Base-by-base conservation (phyloP, 2,797 vertebrate species). In the Centropyge bicolor region DNA sequence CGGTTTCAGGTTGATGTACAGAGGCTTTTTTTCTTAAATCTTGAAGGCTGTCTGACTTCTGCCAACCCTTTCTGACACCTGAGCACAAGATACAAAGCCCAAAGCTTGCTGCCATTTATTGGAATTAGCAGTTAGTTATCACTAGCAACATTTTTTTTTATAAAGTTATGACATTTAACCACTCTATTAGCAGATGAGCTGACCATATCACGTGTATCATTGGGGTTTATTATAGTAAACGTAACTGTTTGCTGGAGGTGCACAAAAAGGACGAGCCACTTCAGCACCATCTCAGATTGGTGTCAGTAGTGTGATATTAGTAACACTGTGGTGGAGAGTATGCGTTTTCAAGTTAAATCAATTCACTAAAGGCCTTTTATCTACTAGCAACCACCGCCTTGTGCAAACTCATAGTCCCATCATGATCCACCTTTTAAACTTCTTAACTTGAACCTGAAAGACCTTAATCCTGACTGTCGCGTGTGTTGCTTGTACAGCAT, bases 71-170 rank as follows among this genome's bases (percentile, higher is more conserved):
- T 77, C 27, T 72, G 60, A 83, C 74, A 85, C 77, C 75, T 72
- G 87, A 92, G 88, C 78, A 89, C 79, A 82, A 81, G 75, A 93
- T 84, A 74, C 85, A 85, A 92, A 92, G 82, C 85, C 90, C 83
- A 91, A 82, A 84, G 72, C 80, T 87, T 89, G 84, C 82, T 91
- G 86, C 81, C 88, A 92, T 85, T 74, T 89, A 83, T 74, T 77
- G 70, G 65, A 83, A 66, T 81, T 82, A 76, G 78, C 66, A 75
- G 72, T 85, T 79, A 79, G n/a, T 74, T 60, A 57, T 87, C 64
- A 75, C 48, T 75, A 74, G 12, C 41, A 49, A 55, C 55, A 51
- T 63, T 63, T 67, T 72, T 86, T n/a, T 31, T 31, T 31, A 54
- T 82, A 76, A 62, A 51, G 17, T 57, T 64, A 68, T 80, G 61